Percentiles rank a stretch among this genome's conserved stretches.
These are phyloP conservation scores for Drosophila imparisetae DNA, from an alignment of 2,888 invertebrate genomes.

Conservation along the genomic window DNA sequence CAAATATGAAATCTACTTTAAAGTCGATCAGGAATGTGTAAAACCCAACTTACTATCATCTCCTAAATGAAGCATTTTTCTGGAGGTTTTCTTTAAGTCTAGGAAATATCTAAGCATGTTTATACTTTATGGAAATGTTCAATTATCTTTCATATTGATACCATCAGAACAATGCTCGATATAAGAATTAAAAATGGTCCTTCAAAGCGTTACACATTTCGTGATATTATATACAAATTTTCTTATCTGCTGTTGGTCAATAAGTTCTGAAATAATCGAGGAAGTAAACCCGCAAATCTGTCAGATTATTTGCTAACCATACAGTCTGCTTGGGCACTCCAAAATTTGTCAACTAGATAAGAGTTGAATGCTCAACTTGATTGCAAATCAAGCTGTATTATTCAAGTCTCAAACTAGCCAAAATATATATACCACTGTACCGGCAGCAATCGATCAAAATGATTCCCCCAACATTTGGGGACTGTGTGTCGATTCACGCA, in stretches of 20 bases:
- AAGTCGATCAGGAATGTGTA: neutral
- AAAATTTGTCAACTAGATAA: neutral
- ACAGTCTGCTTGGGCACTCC: neutral
- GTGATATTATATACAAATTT: neutral
- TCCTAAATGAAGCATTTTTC: neutral
- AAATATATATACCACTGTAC: neutral
- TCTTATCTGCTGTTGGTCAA: neutral
- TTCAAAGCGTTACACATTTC: neutral
- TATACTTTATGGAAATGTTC: neutral
- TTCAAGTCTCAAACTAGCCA: neutral
- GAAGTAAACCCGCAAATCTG: accelerated
- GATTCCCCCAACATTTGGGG: neutral
- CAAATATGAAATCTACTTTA: neutral
- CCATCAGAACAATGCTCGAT: neutral
- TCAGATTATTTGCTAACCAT: neutral
- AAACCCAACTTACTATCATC: neutral
- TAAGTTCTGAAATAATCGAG: neutral
- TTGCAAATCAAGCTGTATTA: neutral
- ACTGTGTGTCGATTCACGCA: constrained; percentile 59
- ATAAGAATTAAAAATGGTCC: neutral
- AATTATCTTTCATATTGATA: neutral
- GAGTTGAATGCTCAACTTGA: neutral
- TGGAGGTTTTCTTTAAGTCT: neutral
- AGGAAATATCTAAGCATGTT: neutral
- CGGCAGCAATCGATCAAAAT: neutral